A percentile compares a stretch with the other conserved stretches of the same genome.
Conservation (phyloP, 2,888 invertebrate genomes). For the Ectemnius cavifrons region DNA sequence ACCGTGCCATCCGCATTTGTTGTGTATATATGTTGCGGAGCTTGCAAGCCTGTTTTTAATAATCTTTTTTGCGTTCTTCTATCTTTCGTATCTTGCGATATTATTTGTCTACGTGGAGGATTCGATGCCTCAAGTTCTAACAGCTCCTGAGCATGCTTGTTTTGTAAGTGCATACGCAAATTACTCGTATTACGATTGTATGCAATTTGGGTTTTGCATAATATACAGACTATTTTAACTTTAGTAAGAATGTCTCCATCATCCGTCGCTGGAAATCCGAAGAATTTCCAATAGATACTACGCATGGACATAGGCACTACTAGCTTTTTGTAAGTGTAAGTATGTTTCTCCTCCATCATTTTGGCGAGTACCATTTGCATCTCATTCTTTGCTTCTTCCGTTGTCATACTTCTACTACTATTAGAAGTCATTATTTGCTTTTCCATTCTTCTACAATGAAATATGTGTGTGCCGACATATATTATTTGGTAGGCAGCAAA, state of each 20-base stretch:
- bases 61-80: conserved; percentile 71
- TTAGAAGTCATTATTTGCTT: conserved; percentile 45
- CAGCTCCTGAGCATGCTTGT: conserved; percentile 77
- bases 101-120: conserved; percentile 69
- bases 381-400: conserved; percentile 57
- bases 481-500: conserved; percentile 29
- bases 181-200: conserved; percentile 80
- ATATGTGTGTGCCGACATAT: conserved; percentile 41
- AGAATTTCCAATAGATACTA: conserved; percentile 80
- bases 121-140: conserved; percentile 72
- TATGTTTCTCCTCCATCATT: conserved; percentile 75
- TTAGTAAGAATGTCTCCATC: conserved; percentile 77
- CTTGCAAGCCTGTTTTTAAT: conserved; percentile 65
- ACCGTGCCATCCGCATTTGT: conserved; percentile 77
- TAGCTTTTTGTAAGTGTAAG: conserved; percentile 77
- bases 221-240: conserved; percentile 78
- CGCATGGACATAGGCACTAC: conserved; percentile 79
- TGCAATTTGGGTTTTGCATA: conserved; percentile 79
- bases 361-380: conserved; percentile 70
- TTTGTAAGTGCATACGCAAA: conserved; percentile 79
- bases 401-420: conserved; percentile 32
- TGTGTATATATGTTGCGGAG: conserved; percentile 74
- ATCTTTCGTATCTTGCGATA: conserved; percentile 72
- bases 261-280: conserved; percentile 79
- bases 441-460: conserved; percentile 48